Base-by-base conservation (phyloP, 2,113 vertebrate genomes). In the Grammomys surdaster region DNA sequence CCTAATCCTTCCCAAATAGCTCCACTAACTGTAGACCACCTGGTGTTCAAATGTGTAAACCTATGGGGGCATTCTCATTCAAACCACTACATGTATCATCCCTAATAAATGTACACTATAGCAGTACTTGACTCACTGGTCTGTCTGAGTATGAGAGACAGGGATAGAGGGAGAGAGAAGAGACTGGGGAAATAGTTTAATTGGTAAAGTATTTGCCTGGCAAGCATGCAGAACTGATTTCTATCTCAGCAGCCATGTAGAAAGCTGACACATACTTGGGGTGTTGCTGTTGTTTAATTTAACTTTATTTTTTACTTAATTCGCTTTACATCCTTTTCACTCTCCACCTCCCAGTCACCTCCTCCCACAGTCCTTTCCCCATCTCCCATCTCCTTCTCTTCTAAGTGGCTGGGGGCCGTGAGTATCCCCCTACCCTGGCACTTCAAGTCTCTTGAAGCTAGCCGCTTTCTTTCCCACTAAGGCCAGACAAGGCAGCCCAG, bases 91-190 rank as follows among this genome's bases (percentile, higher is more conserved):
- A 70, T 70, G 69, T 36, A 33, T 70, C 69, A 70, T n/a, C 33
- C 6, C 69, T 17, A 70, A 70, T 70, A n/a, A 36, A 3, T 90
- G 31, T 90, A 80, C 65, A 78, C 33, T 48, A 7, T 81, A 60
- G 77, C 46, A 87, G 89, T 93, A 20, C 31, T 88, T 88, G 86
- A 85, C 70, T 84, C n/a, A 22, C 72, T 75, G 72, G 17, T 75
- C 72, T 43, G 24, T 73, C 70, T 73, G 36, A 75, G 1, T 43
- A 73, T 43, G 7, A 65, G 33, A 72, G 70, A 46, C 28, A 54
- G 28, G 16, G 16, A 7, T 36, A 65, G 65, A 92, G 28, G 65
- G 33, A 70, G 67, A 19, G 31, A 72, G 69, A 69, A 70, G 67
- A 36, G 31, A 70, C 8, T 24, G 9, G 19, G 8, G n/a, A 70